phyloP scores from a whole-genome alignment of 1,140 invertebrate genomes.

The Laupala kohalensis region DNA sequence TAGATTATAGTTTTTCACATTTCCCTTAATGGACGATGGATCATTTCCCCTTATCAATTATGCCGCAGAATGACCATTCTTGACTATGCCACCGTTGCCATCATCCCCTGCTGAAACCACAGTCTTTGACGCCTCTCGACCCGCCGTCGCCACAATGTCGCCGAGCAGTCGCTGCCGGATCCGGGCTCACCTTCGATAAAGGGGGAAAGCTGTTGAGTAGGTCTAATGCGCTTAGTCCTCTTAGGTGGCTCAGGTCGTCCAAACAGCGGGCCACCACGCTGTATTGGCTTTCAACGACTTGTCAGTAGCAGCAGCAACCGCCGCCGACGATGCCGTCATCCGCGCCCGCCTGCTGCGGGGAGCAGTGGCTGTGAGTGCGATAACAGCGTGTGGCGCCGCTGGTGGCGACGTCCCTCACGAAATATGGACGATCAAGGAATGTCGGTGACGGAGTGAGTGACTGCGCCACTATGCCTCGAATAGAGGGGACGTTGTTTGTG shows the following conservation, averaged over 20 bases:
- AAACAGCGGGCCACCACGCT: background rate
- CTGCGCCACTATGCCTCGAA: too few relatives aligned
- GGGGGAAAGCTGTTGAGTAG: background rate
- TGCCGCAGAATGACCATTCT: too few relatives aligned
- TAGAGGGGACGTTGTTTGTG: background rate
- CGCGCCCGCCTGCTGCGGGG: background rate
- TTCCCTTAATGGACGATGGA: too few relatives aligned
- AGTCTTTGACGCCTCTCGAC: background rate
- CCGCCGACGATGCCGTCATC: background rate
- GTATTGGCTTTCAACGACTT: background rate
- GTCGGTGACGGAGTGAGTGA: background rate
- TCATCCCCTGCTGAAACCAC: background rate
- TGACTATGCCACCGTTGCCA: background rate
- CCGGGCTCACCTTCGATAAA: background rate
- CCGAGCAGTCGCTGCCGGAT: background rate
- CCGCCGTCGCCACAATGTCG: background rate
- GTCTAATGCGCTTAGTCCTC: background rate
- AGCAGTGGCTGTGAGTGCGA: background rate
- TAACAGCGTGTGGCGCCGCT: background rate
- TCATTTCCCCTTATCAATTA: too few relatives aligned
- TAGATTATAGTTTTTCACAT: too few relatives aligned
- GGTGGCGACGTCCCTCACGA: background rate
- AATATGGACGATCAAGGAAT: too few relatives aligned
- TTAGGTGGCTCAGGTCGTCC: background rate
- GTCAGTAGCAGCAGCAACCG: background rate